Conservation (phyloP, 1,140 invertebrate genomes). For the Dreissena polymorpha region DNA sequence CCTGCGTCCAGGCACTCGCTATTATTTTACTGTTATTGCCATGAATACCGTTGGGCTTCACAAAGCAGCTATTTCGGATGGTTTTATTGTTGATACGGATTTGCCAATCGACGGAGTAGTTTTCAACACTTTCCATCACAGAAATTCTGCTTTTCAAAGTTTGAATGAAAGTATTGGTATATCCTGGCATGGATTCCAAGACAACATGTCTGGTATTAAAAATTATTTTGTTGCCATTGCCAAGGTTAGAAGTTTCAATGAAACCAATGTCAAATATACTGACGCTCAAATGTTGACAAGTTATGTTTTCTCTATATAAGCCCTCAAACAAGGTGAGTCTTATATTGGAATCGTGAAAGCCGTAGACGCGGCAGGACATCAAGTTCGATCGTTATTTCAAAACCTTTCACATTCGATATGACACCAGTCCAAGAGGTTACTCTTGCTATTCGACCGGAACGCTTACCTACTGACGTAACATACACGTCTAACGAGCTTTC, state of each 20-base stretch:
- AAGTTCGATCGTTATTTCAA: constrained; percentile 22
- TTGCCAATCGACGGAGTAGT: constrained; percentile 58
- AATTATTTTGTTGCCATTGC: constrained; percentile 51
- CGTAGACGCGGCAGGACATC: constrained; percentile 53
- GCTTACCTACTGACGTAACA: not conserved
- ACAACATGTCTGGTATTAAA: constrained; percentile 48
- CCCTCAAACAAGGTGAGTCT: constrained; percentile 30
- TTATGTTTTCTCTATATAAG: constrained; percentile 14
- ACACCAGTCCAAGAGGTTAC: constrained; percentile 45
- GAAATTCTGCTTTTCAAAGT: constrained; percentile 35
- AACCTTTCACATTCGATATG: constrained; percentile 43
- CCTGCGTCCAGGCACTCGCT: constrained; percentile 52
- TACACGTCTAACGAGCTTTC: not conserved
- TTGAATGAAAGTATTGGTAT: constrained; percentile 35
- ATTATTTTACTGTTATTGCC: constrained; percentile 58
- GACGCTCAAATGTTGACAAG: constrained; percentile 32
- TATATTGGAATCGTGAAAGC: constrained; percentile 53
- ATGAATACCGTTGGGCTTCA: constrained; percentile 55
- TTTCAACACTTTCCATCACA: constrained; percentile 45
- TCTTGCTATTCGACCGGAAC: not conserved
- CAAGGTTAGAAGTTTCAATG: not conserved
- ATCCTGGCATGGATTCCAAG: constrained; percentile 62
- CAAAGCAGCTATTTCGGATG: constrained; percentile 53
- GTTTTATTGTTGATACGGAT: constrained; percentile 54
- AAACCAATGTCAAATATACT: not conserved